Base-by-base conservation (phyloP, 2,113 vertebrate genomes). In the Lophura nycthemera region DNA sequence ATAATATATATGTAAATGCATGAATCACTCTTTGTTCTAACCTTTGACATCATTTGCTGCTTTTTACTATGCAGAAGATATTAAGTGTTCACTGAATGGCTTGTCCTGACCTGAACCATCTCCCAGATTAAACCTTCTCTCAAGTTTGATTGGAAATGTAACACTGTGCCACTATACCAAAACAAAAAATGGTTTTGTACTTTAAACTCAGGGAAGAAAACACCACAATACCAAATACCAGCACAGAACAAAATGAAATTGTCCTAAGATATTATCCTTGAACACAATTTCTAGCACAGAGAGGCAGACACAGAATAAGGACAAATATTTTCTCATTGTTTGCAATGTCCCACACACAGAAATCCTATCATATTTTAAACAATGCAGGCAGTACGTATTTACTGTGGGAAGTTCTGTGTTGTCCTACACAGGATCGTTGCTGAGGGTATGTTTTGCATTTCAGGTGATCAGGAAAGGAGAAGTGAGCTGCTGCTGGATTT, bases 401-500 rank as follows among this genome's bases (percentile, higher is more conserved):
- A 27, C 4, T 48, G n/a, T 12, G 6, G 17, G 3, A 1, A 3
- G 3, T 64, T 82, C 78, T 76, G 30, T 66, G 17, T 24, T 83
- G 11, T 78, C 64, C 59, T 60, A 36, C 0, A 57, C 15, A 84
- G 11, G 18, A 65, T 75, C 14, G n/a, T 34, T 54, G 38, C 56
- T 8, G 6, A 86, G 80, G 34, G 57, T 25, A 4, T 40, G 7
- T 85, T 93, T 61, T 89, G 8, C 90, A 30, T 96, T 97, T 19
- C 94, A 99, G 99, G 99, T 99, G 95, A 99, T 99, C 71, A 98
- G 99, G 87, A 99, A 99, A 96, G 99, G 99, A 54, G 99, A 99
- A 96, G 99, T 99, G 95, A 99, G 99, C 89, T 99, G 99, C 97
- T 99, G 99, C 83, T 99, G 99, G 99, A 99, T 99, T 96, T 99